A percentile compares a stretch with the other conserved stretches of the same genome.
Conservation (phyloP, 2,888 invertebrate genomes). For the Calameuta idolon region DNA sequence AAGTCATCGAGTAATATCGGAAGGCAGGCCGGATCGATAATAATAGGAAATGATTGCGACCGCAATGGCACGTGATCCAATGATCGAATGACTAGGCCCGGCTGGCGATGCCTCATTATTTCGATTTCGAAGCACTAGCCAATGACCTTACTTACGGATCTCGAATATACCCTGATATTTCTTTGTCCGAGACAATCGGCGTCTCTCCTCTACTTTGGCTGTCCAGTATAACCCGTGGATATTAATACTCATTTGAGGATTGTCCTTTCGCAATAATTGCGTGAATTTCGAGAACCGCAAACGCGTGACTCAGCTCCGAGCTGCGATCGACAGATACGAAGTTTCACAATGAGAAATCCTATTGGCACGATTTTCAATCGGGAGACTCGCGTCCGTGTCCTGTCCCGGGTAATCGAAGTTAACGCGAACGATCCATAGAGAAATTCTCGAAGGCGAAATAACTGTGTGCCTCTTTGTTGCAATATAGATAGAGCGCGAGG, state of each 20-base stretch:
- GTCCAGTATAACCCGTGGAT: no score
- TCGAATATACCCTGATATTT: conserved; percentile 23
- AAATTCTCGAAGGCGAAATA: conserved; percentile 33
- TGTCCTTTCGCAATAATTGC: no score
- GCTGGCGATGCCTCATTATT: conserved; percentile 58
- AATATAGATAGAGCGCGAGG: conserved; percentile 39
- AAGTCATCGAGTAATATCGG: conserved; percentile 47
- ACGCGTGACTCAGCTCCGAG: no score
- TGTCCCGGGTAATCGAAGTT: conserved; percentile 21
- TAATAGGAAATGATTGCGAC: conserved; percentile 64
- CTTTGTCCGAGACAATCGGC: conserved; percentile 52
- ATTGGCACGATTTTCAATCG: conserved; percentile 32
- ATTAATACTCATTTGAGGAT: no score
- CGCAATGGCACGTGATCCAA: conserved; percentile 64
- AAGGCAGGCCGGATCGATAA: conserved; percentile 55
- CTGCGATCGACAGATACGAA: conserved; percentile 18
- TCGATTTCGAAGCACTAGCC: conserved; percentile 58
- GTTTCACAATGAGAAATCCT: no score
- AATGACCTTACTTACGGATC: conserved; percentile 7
- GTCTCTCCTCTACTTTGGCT: no score
- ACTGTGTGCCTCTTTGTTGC: conserved; percentile 41
- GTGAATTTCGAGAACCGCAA: no score
- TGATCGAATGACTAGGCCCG: conserved; percentile 52
- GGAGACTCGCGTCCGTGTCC: conserved; percentile 19
- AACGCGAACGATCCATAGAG: conserved; percentile 27